Evolutionary conservation across 2,113 vertebrate species (phyloP), one percentile per base, ranked within the genome.

Genomic region (Rhagologus leucostigma): DNA sequence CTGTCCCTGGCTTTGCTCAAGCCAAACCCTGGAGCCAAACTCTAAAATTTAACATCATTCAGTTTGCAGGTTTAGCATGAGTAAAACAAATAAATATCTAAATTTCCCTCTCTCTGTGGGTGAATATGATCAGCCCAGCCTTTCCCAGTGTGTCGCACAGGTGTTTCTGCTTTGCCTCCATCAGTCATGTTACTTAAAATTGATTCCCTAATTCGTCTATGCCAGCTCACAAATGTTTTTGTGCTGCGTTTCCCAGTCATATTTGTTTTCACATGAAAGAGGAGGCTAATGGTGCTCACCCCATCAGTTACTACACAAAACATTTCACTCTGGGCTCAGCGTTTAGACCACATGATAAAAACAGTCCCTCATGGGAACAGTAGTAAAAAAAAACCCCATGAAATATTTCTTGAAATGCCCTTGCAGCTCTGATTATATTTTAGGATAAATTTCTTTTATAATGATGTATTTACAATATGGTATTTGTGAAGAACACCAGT

Each of bases 281-380:
- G 18, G 30, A 50, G 59, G 26, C 3, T 32, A 14, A 74, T 65
- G 87, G 18, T 87, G 13, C 16, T 57, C 37, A 35, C 3, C 22
- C 13, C 42, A 65, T 5, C 4, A 76, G 12, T 19, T 46, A 13
- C 59, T 20, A 8, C 12, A 19, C 37, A 4, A 69, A 79, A 50
- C 10, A 7, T 4, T 84, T 41, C 37, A 16, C 21, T 60, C 42
- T 26, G 21, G 16, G 11, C 11, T 50, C 46, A 27, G 6, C 27
- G 18, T n/a, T 87, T 32, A 53, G 17, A 16, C 6, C 27, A 7
- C 5, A 5, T 10, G 9, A 53, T 53, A 41, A n/a, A 23, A 86
- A 8, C 4, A 3, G 7, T 42, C 22, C 6, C 11, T 53, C 4
- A 1, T 13, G 17, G 15, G 2, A 49, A 32, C 4, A 60, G 8